Evolutionary conservation across 2,113 vertebrate genomes (phyloP), one percentile per base, ranked within the genome.

Genomic region (Todiramphus chloris): DNA sequence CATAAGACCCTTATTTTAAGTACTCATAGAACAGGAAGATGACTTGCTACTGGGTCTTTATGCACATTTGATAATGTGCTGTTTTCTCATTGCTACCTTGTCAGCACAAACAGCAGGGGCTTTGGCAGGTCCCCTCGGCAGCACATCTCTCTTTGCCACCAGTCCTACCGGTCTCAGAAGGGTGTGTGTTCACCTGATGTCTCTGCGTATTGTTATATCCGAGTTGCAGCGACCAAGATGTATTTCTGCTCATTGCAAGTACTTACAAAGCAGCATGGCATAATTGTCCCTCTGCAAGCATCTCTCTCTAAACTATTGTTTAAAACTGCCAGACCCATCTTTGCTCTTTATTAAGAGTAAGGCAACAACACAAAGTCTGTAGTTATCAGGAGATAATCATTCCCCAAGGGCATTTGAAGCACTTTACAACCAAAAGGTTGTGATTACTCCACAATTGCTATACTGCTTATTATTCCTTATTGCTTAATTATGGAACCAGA

Each of bases 321-420:
- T 95, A 89, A 87, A 97, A 85, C 93, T 96, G 76, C 76, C 77
- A 95, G 74, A 86, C 6, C 9, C 43, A 75, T 70, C 91, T 96
- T 97, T 97, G 89, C 55, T 96, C 94, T 97, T 95, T 95, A 95
- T 96, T 94, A 93, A 97, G 81, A 85, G 55, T 44, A 96, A 95
- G 66, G 81, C 85, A 96, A 55, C 91, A 88, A 16, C 86, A 66
- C 90, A 35, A 69, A 95, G 78, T 90, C 92, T 96, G 80, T 63
- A 91, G 90, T 96, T 97, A 92, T 96, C 88, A 48, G 77, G 92
- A 97, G 87, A 89, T 96, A 97, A 97, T 97, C 72, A 91, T 92
- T 92, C 90, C 95, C 93, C 83, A 92, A 95, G 90, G 95, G 90
- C 89, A 44, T 96, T 91, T 85, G 93, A 96, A 96, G 70, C 96